Base-by-base conservation (phyloP, 2,888 invertebrate species). In the Caenorhabditis sinica region DNA sequence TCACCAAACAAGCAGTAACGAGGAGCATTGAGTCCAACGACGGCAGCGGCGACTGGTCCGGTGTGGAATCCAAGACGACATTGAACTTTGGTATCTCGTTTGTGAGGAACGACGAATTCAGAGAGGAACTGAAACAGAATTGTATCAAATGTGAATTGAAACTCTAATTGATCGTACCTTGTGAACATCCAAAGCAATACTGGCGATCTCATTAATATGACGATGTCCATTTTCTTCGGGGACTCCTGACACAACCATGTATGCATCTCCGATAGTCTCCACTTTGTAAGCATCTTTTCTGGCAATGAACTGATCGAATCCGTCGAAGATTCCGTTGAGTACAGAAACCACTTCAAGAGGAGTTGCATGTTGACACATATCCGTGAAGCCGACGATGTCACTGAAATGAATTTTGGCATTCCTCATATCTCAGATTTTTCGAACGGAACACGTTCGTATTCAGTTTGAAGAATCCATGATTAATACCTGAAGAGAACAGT, bases 1-100 rank as follows among this genome's bases (percentile, higher is more conserved):
- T 92, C 92, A 43, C 92, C 92, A 60, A 92, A 92, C 1, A 92
- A 88, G 83, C 92, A 92, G 81, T 92, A 92, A 17, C 92, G 81
- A 23, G 92, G 92, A 43, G 92, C 92, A 63, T 91, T 91, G 30
- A 92, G 82, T 20, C 92, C 92, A n/a, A 92, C 91, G 13, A 92
- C 92, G 20, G 92, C 92, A 2, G 91, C 92, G 9, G 92, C 92
- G 11, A 91, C 91, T 2, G 88, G 88, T 1, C 89, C 88, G 23
- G 91, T 90, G 74, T 91, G 91, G 77, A 92, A 89, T 4, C 92
- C 92, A 49, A 89, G 87, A 68, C 89, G 88, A 66, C 88, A 89
- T 49, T 83, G 87, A n/a, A 89, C 82, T 25, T 72, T 69, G 4
- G 77, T 75, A 11, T 80, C 76, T 25, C 63, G 43, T 28, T 85